These are phyloP conservation scores for Pangasius sanitwongsei DNA, from an alignment of 2,797 vertebrate genomes.

Conservation along the genomic window DNA sequence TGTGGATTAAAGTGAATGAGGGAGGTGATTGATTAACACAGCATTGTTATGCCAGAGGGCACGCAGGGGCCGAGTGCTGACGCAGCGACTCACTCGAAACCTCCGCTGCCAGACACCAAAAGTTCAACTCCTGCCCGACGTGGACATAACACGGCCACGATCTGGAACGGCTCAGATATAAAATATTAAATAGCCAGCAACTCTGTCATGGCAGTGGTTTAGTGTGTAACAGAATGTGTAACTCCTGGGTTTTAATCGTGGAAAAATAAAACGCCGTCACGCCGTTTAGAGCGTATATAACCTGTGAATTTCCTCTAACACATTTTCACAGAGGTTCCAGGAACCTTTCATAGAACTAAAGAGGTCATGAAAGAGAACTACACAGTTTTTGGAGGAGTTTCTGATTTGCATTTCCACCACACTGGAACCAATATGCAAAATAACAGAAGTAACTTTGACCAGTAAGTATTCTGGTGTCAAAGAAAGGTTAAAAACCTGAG, in stretches of 20 bases:
- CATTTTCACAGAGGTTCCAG: background rate
- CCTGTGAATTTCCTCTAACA: background rate
- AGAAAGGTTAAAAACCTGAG: background rate
- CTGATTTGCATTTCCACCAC: conserved; percentile 3
- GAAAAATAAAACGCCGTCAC: background rate
- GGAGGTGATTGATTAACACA: conserved; percentile 44
- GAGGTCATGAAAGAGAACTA: background rate
- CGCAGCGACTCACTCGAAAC: conserved; percentile 71
- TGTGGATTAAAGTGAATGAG: conserved; percentile 31
- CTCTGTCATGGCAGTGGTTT: background rate
- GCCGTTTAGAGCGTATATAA: background rate
- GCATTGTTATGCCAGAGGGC: conserved; percentile 33
- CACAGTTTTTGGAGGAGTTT: background rate
- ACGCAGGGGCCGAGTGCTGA: conserved; percentile 69
- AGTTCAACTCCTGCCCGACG: conserved; percentile 67
- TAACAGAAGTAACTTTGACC: background rate
- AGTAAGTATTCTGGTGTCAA: background rate
- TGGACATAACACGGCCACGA: background rate
- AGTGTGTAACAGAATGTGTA: background rate
- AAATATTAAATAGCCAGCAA: background rate
- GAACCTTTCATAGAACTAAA: background rate
- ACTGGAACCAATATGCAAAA: background rate
- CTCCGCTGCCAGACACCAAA: conserved; percentile 67
- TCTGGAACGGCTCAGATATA: background rate
- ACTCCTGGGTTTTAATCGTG: background rate